Base-by-base conservation (phyloP, 2,113 vertebrate species). In the Catharus bicknelli region DNA sequence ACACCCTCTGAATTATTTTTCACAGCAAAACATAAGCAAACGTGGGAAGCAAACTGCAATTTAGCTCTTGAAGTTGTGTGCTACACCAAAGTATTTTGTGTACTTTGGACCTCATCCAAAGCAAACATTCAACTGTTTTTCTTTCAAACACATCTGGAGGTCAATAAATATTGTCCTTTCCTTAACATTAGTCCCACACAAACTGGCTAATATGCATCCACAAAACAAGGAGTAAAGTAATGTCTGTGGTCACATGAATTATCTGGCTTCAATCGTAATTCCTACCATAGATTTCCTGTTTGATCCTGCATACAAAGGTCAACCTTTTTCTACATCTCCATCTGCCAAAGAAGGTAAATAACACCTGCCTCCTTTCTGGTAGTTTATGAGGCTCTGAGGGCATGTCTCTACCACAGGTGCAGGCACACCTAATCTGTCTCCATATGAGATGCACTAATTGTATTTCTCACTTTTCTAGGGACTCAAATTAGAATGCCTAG, bases 321-420 rank as follows among this genome's bases (percentile, higher is more conserved):
- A 94, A 90, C 58, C 16, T 72, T 66, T 90, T 76, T 82, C 63
- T 85, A 84, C 58, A 89, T 68, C 69, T 84, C 77, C 83, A 84
- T 84, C 84, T 95, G 83, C 66, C 82, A 79, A 89, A 78, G 40
- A 79, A 54, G 19, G 81, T 76, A 92, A 93, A 94, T 86, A 96
- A 75, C 90, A 86, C 89, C 83, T 93, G 86, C 90, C 86, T 93
- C 32, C 70, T 84, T 87, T 78, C 57, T 86, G n/a, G 69, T 40
- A 47, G 61, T 79, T 94, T 84, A 86, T 64, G 83, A 90, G 54
- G 57, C 45, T 96, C 81, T 17, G 34, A 94, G 88, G 72, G 93
- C 79, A 95, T 16, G 40, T 68, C 66, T 90, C 74, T 75, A 61
- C 63, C 92, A 83, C 95, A 95, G 95, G 88, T 91, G 92, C 72